phyloP scores from a whole-genome alignment of 2,797 vertebrate genomes.

The Lacerta viridis region DNA sequence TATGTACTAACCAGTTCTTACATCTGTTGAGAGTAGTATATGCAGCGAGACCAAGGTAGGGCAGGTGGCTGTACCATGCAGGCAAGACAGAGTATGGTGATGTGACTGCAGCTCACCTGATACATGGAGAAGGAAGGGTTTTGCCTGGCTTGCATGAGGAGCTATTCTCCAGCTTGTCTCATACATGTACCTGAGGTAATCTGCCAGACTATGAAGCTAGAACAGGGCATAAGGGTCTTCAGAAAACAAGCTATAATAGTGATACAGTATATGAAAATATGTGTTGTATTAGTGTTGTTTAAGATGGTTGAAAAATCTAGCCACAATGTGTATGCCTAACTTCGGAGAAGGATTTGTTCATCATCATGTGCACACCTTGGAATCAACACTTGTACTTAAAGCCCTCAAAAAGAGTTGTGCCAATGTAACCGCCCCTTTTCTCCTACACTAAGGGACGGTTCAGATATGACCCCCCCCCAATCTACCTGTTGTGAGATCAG shows the following conservation, averaged over 20 bases:
- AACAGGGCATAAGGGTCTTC: background rate
- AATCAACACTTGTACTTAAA: background rate
- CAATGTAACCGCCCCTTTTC: background rate
- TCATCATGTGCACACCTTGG: background rate
- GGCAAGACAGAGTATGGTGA: background rate
- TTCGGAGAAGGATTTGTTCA: too few species aligned
- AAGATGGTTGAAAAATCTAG: background rate
- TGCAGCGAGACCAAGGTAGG: background rate
- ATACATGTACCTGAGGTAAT: background rate
- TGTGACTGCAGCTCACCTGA: background rate
- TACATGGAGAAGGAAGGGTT: background rate
- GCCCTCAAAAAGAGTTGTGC: background rate
- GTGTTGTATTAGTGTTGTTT: background rate
- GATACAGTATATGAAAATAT: background rate
- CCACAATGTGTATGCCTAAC: background rate
- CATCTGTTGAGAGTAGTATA: background rate
- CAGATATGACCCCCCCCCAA: too few species aligned
- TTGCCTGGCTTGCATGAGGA: background rate
- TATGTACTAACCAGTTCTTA: background rate
- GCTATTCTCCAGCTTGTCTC: background rate
- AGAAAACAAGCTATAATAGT: background rate
- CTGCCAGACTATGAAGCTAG: too few species aligned
- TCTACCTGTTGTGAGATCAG: background rate
- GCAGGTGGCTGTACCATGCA: background rate
- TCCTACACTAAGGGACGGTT: background rate